Conservation (phyloP, 2,113 vertebrate genomes). For the Caracal caracal region DNA sequence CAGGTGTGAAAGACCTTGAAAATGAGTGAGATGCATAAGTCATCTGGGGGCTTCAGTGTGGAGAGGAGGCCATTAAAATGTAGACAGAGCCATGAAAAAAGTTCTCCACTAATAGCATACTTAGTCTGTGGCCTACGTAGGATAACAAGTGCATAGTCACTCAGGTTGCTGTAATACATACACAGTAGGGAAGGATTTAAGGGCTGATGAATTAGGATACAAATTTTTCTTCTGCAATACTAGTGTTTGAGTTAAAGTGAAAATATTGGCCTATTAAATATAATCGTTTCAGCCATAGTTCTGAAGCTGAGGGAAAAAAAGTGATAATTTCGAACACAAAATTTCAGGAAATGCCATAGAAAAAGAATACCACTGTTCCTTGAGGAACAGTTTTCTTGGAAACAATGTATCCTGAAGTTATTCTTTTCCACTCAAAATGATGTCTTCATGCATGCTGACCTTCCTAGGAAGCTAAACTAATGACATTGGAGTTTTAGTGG, state of each 20-base stretch:
- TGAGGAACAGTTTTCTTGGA: neutral
- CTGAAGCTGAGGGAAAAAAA: neutral
- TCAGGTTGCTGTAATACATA: neutral
- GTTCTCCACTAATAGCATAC: neutral
- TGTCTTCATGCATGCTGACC: neutral
- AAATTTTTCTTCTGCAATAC: neutral
- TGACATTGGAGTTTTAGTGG: neutral
- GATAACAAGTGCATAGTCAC: accelerated
- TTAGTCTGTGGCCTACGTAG: neutral
- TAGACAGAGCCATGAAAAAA: neutral
- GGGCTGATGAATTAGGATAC: neutral
- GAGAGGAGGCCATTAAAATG: neutral
- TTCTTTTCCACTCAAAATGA: neutral
- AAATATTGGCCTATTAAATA: neutral
- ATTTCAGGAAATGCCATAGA: neutral
- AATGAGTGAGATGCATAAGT: neutral
- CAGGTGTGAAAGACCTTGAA: neutral
- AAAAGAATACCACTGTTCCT: neutral
- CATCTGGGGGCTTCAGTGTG: neutral
- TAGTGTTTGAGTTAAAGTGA: neutral
- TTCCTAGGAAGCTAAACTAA: neutral
- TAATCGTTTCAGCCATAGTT: neutral
- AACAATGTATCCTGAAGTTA: neutral
- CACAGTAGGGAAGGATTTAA: neutral
- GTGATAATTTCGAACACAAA: neutral